Evolutionary conservation across 2,113 vertebrate species (phyloP), one percentile per base, ranked within the genome.

Genomic region (Poeciliopsis occidentalis): DNA sequence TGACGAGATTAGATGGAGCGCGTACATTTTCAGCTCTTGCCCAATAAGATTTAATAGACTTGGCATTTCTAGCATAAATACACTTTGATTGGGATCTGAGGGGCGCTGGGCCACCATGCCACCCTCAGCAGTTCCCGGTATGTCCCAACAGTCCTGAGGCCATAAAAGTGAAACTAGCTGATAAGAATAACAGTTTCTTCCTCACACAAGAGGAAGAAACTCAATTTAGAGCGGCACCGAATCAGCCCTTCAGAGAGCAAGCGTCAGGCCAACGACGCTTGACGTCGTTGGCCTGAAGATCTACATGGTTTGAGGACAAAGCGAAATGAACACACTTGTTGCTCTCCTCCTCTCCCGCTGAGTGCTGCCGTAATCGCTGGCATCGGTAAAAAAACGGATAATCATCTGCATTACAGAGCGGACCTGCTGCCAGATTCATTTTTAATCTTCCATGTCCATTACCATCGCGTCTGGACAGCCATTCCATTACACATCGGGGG

Each of bases 361-460:
- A 81, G 68, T 29, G 65, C 69, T 60, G 41, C 78, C 76, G 31
- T 81, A 85, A 86, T 88, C 84, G 79, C 69, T 80, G 29, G 69
- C 76, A 76, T 76, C 73, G 30, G 75, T 70, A 81, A 78, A 82
- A 29, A 29, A 75, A 65, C 60, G 85, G 86, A 91, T 90, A 82
- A 92, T 91, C 82, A 61, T 88, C 79, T 78, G 81, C 75, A 82
- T 89, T 82, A 89, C 81, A 76, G 75, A 82, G 84, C 74, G 75
- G 85, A 80, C 79, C 73, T 69, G 81, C 85, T 84, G 84, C 83
- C 78, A 78, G 86, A 89, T 91, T 92, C 85, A 88, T 90, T 87
- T 92, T 88, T 92, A 93, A 93, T 92, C 92, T 92, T 87, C 73
- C 72, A 85, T 54, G 67, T 85, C 92, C 89, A 93, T 93, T 92